A percentile compares a stretch with the other conserved stretches of the same genome.
Conservation (phyloP, 1,140 invertebrate species). For the Conus ventricosus region DNA sequence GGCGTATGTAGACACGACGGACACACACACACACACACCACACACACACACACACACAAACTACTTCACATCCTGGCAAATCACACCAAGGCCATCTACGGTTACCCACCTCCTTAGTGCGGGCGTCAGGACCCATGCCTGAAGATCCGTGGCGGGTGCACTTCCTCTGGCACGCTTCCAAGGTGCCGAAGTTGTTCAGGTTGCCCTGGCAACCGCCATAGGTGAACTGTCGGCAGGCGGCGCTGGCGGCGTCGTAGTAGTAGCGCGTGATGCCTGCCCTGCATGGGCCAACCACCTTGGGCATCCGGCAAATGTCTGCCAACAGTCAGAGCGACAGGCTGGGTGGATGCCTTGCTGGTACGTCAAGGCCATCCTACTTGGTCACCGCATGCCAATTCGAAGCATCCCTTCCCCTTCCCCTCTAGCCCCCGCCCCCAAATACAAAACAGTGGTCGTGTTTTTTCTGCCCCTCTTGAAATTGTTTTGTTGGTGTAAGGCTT, state of each 20-base stretch:
- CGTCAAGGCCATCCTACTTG: neutral
- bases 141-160: constrained; percentile 39
- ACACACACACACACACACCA: constrained; percentile 12
- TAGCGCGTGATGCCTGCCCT: constrained; percentile 70
- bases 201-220: constrained; percentile 80
- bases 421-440: too few species aligned
- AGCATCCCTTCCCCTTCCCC: too few species aligned
- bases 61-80: neutral
- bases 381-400: too few species aligned
- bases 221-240: constrained; percentile 76
- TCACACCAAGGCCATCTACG: neutral
- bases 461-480: too few species aligned
- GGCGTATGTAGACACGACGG: neutral
- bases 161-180: constrained; percentile 48
- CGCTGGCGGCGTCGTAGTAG: constrained; percentile 74
- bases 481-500: too few species aligned
- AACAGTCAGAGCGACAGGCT: neutral
- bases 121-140: neutral
- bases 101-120: neutral
- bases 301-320: constrained; percentile 54
- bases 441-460: too few species aligned
- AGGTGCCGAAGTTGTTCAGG: constrained; percentile 77
- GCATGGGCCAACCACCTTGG: constrained; percentile 53
- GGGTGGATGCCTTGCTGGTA: too few species aligned
- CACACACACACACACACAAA: constrained; percentile 6